Conservation (phyloP, 2,797 vertebrate genomes). For the Coccyzus lansbergi region DNA sequence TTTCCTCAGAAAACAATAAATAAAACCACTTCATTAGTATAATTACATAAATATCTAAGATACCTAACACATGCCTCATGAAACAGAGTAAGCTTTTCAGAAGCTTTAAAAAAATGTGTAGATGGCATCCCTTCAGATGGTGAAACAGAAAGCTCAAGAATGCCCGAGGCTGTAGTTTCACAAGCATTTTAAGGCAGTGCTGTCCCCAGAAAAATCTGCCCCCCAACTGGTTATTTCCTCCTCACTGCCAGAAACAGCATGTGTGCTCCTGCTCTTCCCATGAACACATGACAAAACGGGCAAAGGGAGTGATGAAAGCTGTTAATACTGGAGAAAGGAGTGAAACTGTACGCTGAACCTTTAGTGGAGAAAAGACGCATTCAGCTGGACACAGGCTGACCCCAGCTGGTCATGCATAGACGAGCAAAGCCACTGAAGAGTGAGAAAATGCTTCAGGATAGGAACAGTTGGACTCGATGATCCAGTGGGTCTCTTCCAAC, state of each 20-base stretch:
- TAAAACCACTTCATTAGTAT: conserved; percentile 50
- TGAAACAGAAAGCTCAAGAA: conserved; percentile 26
- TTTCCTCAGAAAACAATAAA: conserved; percentile 61
- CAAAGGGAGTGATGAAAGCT: conserved; percentile 37
- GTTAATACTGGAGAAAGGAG: not conserved
- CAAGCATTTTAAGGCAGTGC: conserved; percentile 19
- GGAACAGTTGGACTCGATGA: too few relatives aligned
- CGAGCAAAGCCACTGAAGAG: not conserved
- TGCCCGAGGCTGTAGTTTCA: conserved; percentile 37
- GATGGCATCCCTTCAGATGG: conserved; percentile 58
- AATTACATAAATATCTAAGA: conserved; percentile 48
- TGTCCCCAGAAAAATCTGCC: conserved; percentile 21
- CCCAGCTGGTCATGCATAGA: not conserved
- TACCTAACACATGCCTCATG: conserved; percentile 8
- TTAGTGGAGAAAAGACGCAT: not conserved
- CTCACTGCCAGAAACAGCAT: conserved; percentile 48
- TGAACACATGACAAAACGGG: not conserved
- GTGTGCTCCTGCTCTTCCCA: conserved; percentile 37
- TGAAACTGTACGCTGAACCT: not conserved
- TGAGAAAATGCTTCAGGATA: not conserved
- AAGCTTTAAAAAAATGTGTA: not conserved
- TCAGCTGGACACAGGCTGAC: not conserved
- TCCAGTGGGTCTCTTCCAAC: too few relatives aligned
- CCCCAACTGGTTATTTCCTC: not conserved
- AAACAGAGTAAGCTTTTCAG: not conserved